Evolutionary conservation across 2,797 vertebrate genomes (phyloP), one percentile per base, ranked within the genome.

Genomic region (Xenops minutus): DNA sequence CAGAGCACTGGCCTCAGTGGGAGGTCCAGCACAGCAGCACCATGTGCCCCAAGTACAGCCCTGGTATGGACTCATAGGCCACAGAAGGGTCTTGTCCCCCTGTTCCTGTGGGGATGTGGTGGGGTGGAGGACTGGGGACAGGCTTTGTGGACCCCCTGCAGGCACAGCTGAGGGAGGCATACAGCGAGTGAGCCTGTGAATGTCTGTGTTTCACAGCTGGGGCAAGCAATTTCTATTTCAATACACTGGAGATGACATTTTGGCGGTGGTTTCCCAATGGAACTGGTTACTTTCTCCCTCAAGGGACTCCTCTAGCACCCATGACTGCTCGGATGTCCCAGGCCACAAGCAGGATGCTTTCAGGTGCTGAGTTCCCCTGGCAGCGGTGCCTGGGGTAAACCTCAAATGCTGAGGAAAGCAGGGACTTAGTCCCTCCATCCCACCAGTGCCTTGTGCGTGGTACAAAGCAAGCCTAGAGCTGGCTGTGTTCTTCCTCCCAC

Each of bases 361-460:
- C 44, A 63, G 58, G 30, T 72, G 44, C 77, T 72, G 34, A 75
- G 49, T 29, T 91, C 32, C 61, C 32, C 54, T 82, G 51, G 37
- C 36, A 37, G 27, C 1, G 1, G 16, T 48, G 26, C 29, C 21
- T 56, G 46, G n/a, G 17, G 7, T 36, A 29, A 76, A 7, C n/a
- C 54, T 61, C 56, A 64, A 69, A 29, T 12, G 16, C 48, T 55
- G 30, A 64, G 49, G 32, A 68, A 61, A 64, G 29, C 44, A 54
- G 22, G 15, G 41, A 20, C 13, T 51, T 32, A 10, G 4, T 73
- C 32, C 26, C 10, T 67, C 29, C 12, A 34, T 27, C 19, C 17
- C 0, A 0, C 0, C 10, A 49, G 30, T 59, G 29, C 52, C 21
- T 44, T 0, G 0, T n/a, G 7, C 61, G 14, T 2, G 29, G 22